Conservation (phyloP, 2,888 invertebrate genomes). For the Micropterix aruncella region DNA sequence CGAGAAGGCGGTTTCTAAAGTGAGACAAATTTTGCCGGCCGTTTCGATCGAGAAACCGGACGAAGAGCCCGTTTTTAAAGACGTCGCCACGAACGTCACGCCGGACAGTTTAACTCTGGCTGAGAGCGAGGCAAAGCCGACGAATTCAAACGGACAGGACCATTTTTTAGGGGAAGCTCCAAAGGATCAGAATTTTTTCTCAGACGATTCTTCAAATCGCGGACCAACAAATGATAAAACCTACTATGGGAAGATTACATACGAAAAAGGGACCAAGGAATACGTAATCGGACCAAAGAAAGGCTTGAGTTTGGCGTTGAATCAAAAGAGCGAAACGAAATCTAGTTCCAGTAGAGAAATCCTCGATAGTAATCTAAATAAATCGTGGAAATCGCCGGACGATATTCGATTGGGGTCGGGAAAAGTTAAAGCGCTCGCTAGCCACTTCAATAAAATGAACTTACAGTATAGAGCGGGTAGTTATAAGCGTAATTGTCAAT, state of each 20-base stretch:
- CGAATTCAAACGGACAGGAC: conserved; percentile 13
- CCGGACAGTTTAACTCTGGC: conserved; percentile 2
- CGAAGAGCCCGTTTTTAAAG: conserved; percentile 7
- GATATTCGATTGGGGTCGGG: conserved; percentile 53
- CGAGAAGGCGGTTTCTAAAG: conserved; percentile 22
- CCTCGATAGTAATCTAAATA: conserved; percentile 27
- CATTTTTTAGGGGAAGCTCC: conserved; percentile 25
- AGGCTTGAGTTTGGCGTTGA: neutral
- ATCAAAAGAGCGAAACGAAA: conserved; percentile 1
- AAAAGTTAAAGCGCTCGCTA: conserved; percentile 54
- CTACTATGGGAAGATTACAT: conserved; percentile 6
- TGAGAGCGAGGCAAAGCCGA: neutral
- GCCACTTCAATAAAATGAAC: conserved; percentile 47
- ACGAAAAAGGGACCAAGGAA: conserved; percentile 6
- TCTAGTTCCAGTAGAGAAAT: conserved; percentile 18
- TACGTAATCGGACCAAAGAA: neutral
- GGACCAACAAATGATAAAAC: conserved; percentile 7
- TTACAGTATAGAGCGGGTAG: conserved; percentile 28
- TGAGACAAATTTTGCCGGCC: conserved; percentile 30
- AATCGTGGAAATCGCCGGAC: conserved; percentile 57
- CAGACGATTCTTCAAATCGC: conserved; percentile 6
- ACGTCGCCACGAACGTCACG: conserved; percentile 7
- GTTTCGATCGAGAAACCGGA: conserved; percentile 27
- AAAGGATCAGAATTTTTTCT: conserved; percentile 16
- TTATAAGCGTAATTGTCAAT: conserved; percentile 31